phyloP scores from a whole-genome alignment of 1,140 invertebrate species.

The Tetraneura akinire region DNA sequence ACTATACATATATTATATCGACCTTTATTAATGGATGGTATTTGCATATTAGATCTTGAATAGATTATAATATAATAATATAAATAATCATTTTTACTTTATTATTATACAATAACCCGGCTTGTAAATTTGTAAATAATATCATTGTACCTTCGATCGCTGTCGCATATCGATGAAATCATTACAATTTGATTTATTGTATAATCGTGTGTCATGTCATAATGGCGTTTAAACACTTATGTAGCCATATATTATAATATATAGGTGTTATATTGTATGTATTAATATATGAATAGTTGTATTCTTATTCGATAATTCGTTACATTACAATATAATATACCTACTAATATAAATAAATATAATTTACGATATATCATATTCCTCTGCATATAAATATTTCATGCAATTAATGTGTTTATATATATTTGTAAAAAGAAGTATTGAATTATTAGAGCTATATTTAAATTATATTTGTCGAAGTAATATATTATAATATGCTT shows the following conservation, averaged over 20 bases:
- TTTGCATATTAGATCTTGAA: constrained; percentile 18
- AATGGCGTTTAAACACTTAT: neutral
- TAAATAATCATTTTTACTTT: neutral
- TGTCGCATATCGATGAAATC: constrained; percentile 25
- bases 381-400: too few relatives aligned
- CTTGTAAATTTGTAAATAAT: neutral
- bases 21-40: neutral
- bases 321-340: too few relatives aligned
- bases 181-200: constrained; percentile 34
- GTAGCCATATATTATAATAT: too few relatives aligned
- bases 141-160: constrained; percentile 9
- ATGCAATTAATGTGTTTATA: too few relatives aligned
- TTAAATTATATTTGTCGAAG: too few relatives aligned
- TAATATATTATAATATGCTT: too few relatives aligned
- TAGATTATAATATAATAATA: neutral
- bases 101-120: too few relatives aligned
- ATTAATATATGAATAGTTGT: neutral
- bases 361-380: too few relatives aligned
- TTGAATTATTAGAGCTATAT: too few relatives aligned
- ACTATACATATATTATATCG: neutral
- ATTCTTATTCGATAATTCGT: neutral
- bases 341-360: too few relatives aligned
- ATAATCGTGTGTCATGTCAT: constrained; percentile 33
- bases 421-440: too few relatives aligned
- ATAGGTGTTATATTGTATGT: neutral